Conservation (phyloP, 2,888 invertebrate genomes). For the Megalurothrips usitatus region DNA sequence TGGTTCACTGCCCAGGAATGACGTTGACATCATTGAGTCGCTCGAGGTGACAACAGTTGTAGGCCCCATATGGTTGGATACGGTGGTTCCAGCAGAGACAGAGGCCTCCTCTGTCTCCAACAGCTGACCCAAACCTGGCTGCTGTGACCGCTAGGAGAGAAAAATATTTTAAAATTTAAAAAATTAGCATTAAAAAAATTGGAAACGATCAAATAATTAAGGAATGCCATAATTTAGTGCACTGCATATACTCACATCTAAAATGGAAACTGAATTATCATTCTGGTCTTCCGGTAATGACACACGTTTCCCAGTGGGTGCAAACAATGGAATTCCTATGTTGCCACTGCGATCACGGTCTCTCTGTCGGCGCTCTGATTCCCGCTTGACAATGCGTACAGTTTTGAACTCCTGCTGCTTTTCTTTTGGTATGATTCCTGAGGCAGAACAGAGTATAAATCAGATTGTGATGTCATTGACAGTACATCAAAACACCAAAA, state of each 20-base stretch:
- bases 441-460: slow-evolving; percentile 38
- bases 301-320: slow-evolving; percentile 39
- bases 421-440: slow-evolving; percentile 68
- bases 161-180: background rate
- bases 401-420: slow-evolving; percentile 84
- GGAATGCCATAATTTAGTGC: too few relatives aligned
- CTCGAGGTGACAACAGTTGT: background rate
- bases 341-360: slow-evolving; percentile 65
- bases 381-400: slow-evolving; percentile 87
- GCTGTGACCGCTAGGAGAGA: background rate
- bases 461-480: background rate
- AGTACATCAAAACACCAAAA: slow-evolving; percentile 38
- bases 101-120: background rate
- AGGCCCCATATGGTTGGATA: background rate
- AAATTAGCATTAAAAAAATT: background rate
- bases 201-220: background rate
- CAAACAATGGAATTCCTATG: slow-evolving; percentile 42
- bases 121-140: background rate
- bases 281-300: slow-evolving; percentile 47
- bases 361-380: slow-evolving; percentile 78
- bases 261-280: slow-evolving; percentile 31
- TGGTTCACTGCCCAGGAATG: background rate
- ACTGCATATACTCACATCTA: background rate
- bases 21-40: background rate
- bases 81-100: background rate